Evolutionary conservation across 2,797 vertebrate species (phyloP).

Genomic region (Sebastes iracundus): DNA sequence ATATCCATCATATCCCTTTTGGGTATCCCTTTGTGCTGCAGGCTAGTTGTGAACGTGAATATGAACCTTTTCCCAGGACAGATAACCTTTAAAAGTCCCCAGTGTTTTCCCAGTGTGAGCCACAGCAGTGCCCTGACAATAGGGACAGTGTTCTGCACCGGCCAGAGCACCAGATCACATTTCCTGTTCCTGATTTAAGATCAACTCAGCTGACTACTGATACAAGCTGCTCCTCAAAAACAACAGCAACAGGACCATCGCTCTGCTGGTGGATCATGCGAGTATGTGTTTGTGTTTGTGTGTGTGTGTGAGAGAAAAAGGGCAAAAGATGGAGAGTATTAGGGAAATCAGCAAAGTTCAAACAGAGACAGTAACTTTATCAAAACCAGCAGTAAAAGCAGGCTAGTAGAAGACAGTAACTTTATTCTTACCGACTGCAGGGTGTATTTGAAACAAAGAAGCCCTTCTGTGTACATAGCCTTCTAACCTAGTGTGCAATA

Average conservation of each 20-base stretch:
- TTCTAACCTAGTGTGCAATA: conserved; percentile 38
- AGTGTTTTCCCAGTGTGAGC: conserved; percentile 70
- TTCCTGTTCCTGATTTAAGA: conserved; percentile 83
- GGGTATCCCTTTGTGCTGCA: conserved; percentile 10
- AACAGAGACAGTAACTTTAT: conserved; percentile 33
- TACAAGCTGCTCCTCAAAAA: conserved; percentile 63
- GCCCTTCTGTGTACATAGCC: conserved; percentile 30
- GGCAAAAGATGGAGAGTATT: neutral
- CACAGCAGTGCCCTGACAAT: conserved; percentile 71
- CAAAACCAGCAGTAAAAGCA: conserved; percentile 32
- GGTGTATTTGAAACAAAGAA: conserved; percentile 52
- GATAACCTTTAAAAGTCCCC: conserved; percentile 79
- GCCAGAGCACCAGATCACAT: conserved; percentile 73
- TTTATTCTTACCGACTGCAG: conserved; percentile 42
- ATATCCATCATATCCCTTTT: conserved; percentile 15
- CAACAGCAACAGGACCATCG: conserved; percentile 28
- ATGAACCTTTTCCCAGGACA: conserved; percentile 69
- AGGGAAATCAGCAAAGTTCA: conserved; percentile 19
- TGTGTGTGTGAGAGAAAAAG: neutral
- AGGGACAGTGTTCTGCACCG: conserved; percentile 72
- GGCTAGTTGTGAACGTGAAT: conserved; percentile 50
- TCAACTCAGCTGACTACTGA: conserved; percentile 79
- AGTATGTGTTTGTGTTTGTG: conserved; percentile 9
- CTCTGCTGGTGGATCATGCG: conserved; percentile 31
- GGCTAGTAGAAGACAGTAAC: conserved; percentile 27